Evolutionary conservation across 1,140 invertebrate genomes (phyloP).

Genomic region (Dysdera silvatica): DNA sequence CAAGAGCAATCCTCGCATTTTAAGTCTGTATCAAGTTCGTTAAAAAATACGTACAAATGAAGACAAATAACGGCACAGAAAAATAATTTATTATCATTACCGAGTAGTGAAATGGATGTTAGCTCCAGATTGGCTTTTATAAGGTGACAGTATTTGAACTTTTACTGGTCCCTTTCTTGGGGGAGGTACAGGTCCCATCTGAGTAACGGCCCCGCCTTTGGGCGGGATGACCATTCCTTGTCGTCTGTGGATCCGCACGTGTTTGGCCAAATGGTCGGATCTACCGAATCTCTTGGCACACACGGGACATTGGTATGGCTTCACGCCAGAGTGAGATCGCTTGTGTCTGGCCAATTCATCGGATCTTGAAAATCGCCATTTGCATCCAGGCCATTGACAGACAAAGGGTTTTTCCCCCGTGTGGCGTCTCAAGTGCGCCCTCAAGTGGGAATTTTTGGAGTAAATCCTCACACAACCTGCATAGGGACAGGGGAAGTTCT

Average conservation of each 20-base stretch:
- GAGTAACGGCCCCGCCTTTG: neutral
- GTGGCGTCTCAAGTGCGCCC: conserved; percentile 84
- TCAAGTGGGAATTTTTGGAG: conserved; percentile 87
- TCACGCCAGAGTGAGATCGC: conserved; percentile 70
- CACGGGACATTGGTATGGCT: conserved; percentile 75
- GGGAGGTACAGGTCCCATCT: too few relatives aligned
- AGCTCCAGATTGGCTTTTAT: too few relatives aligned
- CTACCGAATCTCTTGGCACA: conserved; percentile 79
- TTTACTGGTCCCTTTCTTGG: conserved; percentile 3
- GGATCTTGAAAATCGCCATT: conserved; percentile 86
- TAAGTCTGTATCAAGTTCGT: too few relatives aligned
- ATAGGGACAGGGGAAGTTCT: conserved; percentile 58
- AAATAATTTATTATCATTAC: too few relatives aligned
- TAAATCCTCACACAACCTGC: conserved; percentile 60
- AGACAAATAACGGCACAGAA: too few relatives aligned
- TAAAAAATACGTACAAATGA: too few relatives aligned
- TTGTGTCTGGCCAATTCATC: conserved; percentile 80
- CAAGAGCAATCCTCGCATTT: too few relatives aligned
- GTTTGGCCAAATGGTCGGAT: conserved; percentile 83
- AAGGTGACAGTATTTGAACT: conserved; percentile 22
- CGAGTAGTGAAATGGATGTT: too few relatives aligned
- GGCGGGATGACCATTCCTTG: conserved; percentile 27
- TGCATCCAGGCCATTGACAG: conserved; percentile 84
- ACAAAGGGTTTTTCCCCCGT: conserved; percentile 89
- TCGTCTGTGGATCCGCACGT: conserved; percentile 66